Conservation (phyloP, 2,797 vertebrate genomes). For the Micropoecilia bifurca region DNA sequence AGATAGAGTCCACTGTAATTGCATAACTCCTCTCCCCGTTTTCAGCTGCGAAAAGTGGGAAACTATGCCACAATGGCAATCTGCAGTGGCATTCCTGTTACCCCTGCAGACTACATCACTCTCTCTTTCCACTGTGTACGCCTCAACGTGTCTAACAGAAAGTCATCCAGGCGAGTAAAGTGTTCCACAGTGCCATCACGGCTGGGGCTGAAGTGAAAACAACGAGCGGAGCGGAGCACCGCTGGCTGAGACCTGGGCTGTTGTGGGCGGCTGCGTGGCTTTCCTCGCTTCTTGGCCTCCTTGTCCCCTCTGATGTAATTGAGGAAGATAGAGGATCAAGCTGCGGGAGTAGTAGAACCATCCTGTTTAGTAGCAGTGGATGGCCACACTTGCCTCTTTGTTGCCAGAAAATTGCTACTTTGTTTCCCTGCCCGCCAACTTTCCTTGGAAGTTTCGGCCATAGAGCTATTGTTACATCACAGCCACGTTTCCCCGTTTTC, state of each 20-base stretch:
- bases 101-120: constrained; percentile 61
- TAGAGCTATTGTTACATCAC: constrained; percentile 63
- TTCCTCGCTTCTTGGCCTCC: constrained; percentile 63
- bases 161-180: constrained; percentile 65
- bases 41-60: constrained; percentile 63
- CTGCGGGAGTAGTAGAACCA: constrained; percentile 38
- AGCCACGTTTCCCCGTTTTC: constrained; percentile 36
- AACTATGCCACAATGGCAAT: constrained; percentile 68
- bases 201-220: constrained; percentile 66
- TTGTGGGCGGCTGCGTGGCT: constrained; percentile 54
- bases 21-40: constrained; percentile 71
- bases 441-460: constrained; percentile 43
- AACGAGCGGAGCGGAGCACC: constrained; percentile 46
- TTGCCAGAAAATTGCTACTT: constrained; percentile 27
- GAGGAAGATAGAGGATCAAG: constrained; percentile 43
- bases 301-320: constrained; percentile 71
- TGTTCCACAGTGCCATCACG: constrained; percentile 62
- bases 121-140: constrained; percentile 68
- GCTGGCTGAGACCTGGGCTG: constrained; percentile 47
- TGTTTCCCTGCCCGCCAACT: constrained; percentile 12
- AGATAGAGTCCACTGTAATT: constrained; percentile 69
- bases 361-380: constrained; percentile 65
- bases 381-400: constrained; percentile 27
- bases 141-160: constrained; percentile 44
- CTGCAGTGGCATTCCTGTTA: constrained; percentile 66